phyloP scores from a whole-genome alignment of 2,888 invertebrate genomes.

The Polyommatus icarus region DNA sequence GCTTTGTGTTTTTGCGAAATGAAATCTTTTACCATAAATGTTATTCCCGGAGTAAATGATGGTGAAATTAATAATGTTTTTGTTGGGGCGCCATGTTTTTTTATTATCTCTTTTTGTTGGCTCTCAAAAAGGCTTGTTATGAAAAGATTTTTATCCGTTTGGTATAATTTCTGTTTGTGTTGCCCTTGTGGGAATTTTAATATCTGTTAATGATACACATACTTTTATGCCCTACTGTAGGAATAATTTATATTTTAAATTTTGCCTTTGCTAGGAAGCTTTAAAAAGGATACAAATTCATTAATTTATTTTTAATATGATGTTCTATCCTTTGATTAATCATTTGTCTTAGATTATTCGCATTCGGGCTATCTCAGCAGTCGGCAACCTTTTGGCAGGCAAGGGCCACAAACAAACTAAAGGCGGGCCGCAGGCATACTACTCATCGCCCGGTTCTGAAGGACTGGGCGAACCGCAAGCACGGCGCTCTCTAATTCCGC shows the following conservation, averaged over 20 bases:
- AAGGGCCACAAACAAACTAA: too few species aligned
- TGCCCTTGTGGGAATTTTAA: neutral
- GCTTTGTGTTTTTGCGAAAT: conserved; percentile 43
- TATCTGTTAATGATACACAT: neutral
- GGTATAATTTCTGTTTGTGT: conserved; percentile 10
- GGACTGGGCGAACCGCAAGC: too few species aligned
- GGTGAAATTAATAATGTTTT: conserved; percentile 31
- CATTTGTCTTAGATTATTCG: too few species aligned
- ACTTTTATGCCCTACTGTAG: neutral
- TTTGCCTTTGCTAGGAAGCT: neutral
- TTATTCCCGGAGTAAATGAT: conserved; percentile 27
- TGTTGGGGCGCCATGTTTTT: conserved; percentile 9
- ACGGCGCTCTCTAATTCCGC: too few species aligned
- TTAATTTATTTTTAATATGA: too few species aligned
- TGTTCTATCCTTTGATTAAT: too few species aligned
- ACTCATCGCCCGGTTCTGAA: too few species aligned
- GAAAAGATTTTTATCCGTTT: conserved; percentile 17
- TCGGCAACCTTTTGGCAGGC: too few species aligned
- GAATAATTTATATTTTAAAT: neutral
- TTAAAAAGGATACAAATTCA: too few species aligned
- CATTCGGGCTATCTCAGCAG: too few species aligned
- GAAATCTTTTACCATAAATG: conserved; percentile 30
- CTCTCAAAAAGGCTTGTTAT: conserved; percentile 13
- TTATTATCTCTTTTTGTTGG: conserved; percentile 11
- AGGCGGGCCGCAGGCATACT: too few species aligned